A percentile compares a stretch with the other conserved stretches of the same genome.
Conservation (phyloP, 2,888 invertebrate species). For the Macrophya annulata region DNA sequence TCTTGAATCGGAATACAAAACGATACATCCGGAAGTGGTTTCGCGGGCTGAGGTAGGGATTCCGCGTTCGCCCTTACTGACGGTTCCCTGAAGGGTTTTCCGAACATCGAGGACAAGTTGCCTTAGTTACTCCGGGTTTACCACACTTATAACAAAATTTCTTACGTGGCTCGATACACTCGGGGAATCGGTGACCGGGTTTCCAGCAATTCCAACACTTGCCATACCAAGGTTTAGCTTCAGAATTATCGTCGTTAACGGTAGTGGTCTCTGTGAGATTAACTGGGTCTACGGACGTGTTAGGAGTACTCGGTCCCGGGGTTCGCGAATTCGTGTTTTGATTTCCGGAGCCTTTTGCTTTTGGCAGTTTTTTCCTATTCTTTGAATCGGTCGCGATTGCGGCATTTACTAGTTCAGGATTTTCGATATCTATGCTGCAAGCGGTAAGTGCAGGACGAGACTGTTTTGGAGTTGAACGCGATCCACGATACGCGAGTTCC, state of each 20-base stretch:
- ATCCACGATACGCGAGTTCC: not conserved
- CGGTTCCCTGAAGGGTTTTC: conserved; percentile 20
- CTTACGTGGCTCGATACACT: not conserved
- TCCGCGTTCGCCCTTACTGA: not conserved
- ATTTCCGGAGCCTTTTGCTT: not conserved
- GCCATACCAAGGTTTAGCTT: not conserved
- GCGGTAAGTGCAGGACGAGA: not conserved
- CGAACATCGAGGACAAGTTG: not conserved
- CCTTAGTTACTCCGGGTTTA: not conserved
- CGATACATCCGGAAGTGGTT: not conserved
- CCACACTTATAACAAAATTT: conserved; percentile 2
- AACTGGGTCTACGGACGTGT: not conserved
- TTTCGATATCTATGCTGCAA: not conserved
- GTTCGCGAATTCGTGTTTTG: not conserved
- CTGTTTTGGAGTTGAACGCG: not conserved
- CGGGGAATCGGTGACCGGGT: not conserved
- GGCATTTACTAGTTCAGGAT: not conserved
- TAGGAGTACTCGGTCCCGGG: not conserved
- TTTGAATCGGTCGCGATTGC: not conserved
- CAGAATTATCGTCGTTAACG: not conserved
- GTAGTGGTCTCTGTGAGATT: not conserved
- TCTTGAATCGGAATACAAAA: not conserved
- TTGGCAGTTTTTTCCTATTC: not conserved
- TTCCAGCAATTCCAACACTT: conserved; percentile 26
- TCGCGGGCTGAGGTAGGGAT: not conserved